Evolutionary conservation across 2,113 vertebrate species (phyloP).

Genomic region (Serilophus lunatus): DNA sequence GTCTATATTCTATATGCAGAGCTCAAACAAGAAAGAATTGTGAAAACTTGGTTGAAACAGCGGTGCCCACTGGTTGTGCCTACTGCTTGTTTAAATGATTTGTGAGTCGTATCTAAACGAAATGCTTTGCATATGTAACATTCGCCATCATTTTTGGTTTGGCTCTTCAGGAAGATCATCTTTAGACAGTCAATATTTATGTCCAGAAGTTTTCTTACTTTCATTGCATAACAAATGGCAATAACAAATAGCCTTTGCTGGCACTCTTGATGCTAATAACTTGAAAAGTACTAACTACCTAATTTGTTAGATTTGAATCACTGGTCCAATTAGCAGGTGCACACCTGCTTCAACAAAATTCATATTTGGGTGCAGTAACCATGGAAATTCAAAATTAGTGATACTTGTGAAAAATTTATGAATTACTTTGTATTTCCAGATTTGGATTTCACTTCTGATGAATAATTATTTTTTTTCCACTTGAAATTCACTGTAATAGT

Average conservation of each 20-base stretch:
- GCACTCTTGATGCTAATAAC: not conserved
- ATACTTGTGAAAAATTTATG: not conserved
- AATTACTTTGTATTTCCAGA: constrained; percentile 2
- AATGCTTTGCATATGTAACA: not conserved
- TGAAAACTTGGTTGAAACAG: not conserved
- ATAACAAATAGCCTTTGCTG: not conserved
- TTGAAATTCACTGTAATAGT: not conserved
- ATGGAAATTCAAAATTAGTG: constrained; percentile 13
- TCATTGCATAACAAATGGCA: not conserved
- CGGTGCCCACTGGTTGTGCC: not conserved
- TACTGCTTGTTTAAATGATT: not conserved
- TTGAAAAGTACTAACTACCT: not conserved
- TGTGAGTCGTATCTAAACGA: not conserved
- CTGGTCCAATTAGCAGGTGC: not conserved
- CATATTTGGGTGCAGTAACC: not conserved
- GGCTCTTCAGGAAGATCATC: not conserved
- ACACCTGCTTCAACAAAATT: not conserved
- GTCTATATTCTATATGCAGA: not conserved
- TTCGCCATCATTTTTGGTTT: not conserved
- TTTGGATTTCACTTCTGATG: constrained; percentile 1
- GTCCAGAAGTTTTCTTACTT: not conserved
- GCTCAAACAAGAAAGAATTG: not conserved
- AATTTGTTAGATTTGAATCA: not conserved
- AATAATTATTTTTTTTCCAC: not conserved
- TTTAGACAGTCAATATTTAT: not conserved